phyloP scores from a whole-genome alignment of 2,113 vertebrate genomes.

The Turdus rufiventris region DNA sequence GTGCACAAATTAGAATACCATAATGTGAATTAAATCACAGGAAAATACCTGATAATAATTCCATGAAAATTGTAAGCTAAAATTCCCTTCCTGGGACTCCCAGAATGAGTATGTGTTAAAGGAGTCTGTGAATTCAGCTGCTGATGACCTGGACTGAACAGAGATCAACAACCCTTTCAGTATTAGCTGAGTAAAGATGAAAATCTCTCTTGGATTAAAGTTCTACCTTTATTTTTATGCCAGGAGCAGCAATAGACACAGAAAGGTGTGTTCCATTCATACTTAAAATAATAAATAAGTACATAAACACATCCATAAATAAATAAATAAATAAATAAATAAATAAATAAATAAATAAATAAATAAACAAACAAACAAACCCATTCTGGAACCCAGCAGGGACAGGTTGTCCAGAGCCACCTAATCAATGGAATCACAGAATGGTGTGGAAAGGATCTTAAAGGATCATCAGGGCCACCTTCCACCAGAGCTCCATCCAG shows the following conservation, averaged over 20 bases:
- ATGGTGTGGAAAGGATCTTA: neutral
- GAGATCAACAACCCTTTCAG: neutral
- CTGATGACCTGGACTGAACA: neutral
- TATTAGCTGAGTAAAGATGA: neutral
- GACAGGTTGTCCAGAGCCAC: neutral
- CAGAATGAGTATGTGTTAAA: neutral
- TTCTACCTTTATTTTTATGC: neutral
- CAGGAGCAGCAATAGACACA: neutral
- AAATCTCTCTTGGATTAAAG: neutral
- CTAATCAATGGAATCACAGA: neutral
- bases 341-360: neutral
- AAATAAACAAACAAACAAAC: neutral
- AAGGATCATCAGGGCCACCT: neutral
- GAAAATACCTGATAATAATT: neutral
- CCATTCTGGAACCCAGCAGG: neutral
- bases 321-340: neutral
- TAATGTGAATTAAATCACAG: neutral
- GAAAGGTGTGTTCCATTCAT: fast-evolving
- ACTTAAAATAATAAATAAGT: neutral
- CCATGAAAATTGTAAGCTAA: neutral
- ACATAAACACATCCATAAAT: neutral
- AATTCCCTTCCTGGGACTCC: neutral
- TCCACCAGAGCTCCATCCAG: neutral
- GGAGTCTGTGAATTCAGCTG: neutral
- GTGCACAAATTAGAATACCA: neutral